These are phyloP conservation scores for Bombus balteatus DNA, from an alignment of 1,140 invertebrate species.

Conservation along the genomic window DNA sequence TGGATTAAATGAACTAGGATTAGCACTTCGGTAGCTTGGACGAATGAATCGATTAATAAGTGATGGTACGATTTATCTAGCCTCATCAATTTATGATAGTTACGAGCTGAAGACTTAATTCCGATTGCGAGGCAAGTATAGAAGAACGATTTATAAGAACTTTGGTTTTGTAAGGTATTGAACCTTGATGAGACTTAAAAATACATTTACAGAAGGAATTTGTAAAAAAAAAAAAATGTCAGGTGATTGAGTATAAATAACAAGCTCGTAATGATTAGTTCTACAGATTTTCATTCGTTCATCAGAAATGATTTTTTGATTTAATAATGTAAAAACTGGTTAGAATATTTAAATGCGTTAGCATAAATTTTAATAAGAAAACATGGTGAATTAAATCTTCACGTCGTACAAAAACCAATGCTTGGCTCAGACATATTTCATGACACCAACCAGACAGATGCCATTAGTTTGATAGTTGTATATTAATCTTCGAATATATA, in stretches of 20 bases:
- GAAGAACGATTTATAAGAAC: not conserved
- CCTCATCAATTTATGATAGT: too few species aligned
- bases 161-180: not conserved
- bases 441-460: not conserved
- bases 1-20: not conserved
- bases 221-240: not conserved
- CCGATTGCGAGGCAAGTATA: not conserved
- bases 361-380: not conserved
- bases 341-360: not conserved
- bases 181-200: not conserved
- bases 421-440: not conserved
- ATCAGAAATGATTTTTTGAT: not conserved
- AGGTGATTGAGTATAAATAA: too few species aligned
- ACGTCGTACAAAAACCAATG: not conserved
- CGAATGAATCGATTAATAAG: not conserved
- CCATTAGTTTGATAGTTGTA: not conserved
- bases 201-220: not conserved
- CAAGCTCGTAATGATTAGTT: too few species aligned
- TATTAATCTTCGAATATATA: not conserved
- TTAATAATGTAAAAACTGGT: not conserved
- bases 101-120: too few species aligned
- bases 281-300: too few species aligned
- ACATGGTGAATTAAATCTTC: not conserved
- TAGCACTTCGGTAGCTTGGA: not conserved
- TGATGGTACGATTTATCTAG: not conserved